These are phyloP conservation scores for Netelia fuscicornis DNA, from an alignment of 2,888 invertebrate genomes.

Conservation along the genomic window DNA sequence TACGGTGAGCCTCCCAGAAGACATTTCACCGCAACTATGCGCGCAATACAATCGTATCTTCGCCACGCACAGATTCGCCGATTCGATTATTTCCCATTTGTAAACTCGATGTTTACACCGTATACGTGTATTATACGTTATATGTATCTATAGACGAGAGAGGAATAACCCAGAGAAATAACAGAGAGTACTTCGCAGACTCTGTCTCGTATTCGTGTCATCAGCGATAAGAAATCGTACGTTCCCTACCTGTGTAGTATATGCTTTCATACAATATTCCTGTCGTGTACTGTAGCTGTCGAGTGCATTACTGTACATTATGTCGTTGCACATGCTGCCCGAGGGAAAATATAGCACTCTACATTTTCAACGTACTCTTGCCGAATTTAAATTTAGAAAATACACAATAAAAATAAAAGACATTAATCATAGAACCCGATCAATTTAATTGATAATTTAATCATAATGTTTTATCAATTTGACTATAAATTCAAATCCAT, in stretches of 20 bases:
- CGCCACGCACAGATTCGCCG: background rate
- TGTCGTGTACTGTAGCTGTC: background rate
- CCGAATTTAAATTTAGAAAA: too few relatives aligned
- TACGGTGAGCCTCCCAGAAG: background rate
- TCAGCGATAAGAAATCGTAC: constrained; percentile 62
- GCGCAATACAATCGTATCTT: constrained; percentile 39
- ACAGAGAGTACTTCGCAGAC: constrained; percentile 47
- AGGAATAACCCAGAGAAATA: constrained; percentile 45
- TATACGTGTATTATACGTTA: background rate
- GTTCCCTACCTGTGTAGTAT: constrained; percentile 23
- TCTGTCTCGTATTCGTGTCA: constrained; percentile 61
- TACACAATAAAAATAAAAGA: background rate
- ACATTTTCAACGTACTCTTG: too few relatives aligned
- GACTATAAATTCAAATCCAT: too few relatives aligned
- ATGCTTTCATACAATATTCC: constrained; percentile 21
- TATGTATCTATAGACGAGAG: constrained; percentile 3
- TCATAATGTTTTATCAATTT: background rate
- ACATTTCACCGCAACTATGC: constrained; percentile 2
- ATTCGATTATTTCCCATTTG: constrained; percentile 51
- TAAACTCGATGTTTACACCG: background rate
- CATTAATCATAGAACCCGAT: background rate
- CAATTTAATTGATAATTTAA: background rate
- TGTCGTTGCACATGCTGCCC: background rate
- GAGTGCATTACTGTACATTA: background rate
- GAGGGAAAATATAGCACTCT: constrained; percentile 17